A percentile compares a stretch with the other conserved stretches of the same genome.
Conservation (phyloP, 2,797 vertebrate genomes). For the Galaxias olidus region DNA sequence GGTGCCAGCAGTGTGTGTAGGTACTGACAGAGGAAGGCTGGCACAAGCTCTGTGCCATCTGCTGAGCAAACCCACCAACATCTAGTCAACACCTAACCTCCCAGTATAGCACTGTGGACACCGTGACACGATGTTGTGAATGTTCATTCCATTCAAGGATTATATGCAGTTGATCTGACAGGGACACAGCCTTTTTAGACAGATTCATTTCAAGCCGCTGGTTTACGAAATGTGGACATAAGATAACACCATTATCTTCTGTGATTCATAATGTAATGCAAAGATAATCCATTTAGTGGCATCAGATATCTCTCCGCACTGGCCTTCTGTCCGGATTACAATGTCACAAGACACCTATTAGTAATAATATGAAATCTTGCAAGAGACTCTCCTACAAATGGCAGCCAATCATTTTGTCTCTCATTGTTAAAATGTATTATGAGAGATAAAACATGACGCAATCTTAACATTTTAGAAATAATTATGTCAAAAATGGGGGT, state of each 20-base stretch:
- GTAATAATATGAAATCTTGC: conserved; percentile 19
- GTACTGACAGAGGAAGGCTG: conserved; percentile 18
- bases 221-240: too few relatives aligned
- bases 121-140: neutral
- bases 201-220: too few relatives aligned
- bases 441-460: conserved; percentile 3
- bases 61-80: conserved; percentile 26
- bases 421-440: conserved; percentile 2
- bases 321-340: conserved; percentile 8
- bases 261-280: too few relatives aligned
- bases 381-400: neutral
- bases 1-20: conserved; percentile 38
- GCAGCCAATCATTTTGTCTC: neutral
- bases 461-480: conserved; percentile 22
- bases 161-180: too few relatives aligned
- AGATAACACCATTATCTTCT: too few relatives aligned
- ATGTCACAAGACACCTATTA: conserved; percentile 38
- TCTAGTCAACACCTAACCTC: too few relatives aligned
- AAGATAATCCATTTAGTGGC: too few relatives aligned
- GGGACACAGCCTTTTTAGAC: too few relatives aligned
- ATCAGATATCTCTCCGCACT: conserved; percentile 6
- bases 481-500: conserved; percentile 7
- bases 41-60: conserved; percentile 34
- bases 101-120: too few relatives aligned
- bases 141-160: too few relatives aligned